Conservation (phyloP, 2,797 vertebrate genomes). For the Anableps anableps region DNA sequence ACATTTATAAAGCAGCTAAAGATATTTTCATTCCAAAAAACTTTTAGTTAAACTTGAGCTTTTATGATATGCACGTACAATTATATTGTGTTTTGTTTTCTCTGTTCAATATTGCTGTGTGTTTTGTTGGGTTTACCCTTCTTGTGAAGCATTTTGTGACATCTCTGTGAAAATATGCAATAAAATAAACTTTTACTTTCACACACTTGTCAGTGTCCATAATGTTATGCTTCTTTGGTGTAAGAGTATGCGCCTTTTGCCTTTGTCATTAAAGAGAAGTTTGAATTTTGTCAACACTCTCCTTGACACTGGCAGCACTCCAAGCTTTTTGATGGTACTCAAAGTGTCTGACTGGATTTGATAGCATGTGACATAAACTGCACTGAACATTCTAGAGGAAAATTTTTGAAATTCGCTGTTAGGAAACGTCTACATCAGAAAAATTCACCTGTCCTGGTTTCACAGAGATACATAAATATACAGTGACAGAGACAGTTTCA, state of each 20-base stretch:
- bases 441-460: neutral
- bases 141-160: neutral
- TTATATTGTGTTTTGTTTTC: neutral
- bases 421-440: constrained; percentile 2
- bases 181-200: too few relatives aligned
- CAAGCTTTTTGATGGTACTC: neutral
- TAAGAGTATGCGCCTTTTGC: neutral
- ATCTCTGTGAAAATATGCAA: too few relatives aligned
- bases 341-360: constrained; percentile 15
- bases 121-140: neutral
- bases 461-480: neutral
- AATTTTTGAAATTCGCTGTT: neutral
- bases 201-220: neutral
- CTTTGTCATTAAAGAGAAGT: constrained; percentile 24
- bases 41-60: neutral
- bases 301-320: constrained; percentile 9
- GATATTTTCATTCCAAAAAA: neutral
- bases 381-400: neutral
- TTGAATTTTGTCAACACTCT: neutral
- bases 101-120: neutral
- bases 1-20: neutral
- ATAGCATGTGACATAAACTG: constrained; percentile 18
- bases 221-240: neutral
- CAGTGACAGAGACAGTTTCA: neutral
- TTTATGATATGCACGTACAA: too few relatives aligned